phyloP scores from a whole-genome alignment of 2,113 vertebrate species.

The Pyxicephalus adspersus region DNA sequence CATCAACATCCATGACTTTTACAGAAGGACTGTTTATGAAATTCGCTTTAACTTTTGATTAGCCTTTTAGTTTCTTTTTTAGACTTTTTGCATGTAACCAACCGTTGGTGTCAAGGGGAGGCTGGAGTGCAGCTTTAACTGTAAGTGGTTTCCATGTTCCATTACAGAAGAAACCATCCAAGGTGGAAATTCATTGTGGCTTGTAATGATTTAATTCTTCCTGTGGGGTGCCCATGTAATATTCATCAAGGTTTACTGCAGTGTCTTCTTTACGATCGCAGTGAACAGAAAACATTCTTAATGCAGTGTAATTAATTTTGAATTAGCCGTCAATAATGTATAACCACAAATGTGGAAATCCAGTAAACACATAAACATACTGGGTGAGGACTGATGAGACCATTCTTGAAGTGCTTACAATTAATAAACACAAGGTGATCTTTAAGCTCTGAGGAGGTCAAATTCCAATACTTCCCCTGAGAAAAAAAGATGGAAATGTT shows the following conservation, averaged over 20 bases:
- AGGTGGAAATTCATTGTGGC: background rate
- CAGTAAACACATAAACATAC: background rate
- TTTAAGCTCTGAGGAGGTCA: no score
- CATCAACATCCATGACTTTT: no score
- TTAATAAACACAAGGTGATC: no score
- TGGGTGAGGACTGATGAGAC: background rate
- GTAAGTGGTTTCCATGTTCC: background rate
- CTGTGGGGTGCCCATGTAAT: background rate
- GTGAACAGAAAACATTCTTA: background rate
- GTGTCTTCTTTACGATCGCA: background rate
- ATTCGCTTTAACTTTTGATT: no score
- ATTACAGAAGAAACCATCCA: background rate
- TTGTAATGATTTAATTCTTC: background rate
- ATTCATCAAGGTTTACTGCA: slow-evolving; percentile 3
- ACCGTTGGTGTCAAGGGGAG: no score
- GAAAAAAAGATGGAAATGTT: no score
- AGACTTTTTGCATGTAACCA: no score
- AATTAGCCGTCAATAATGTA: slow-evolving; percentile 14
- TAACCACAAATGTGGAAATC: slow-evolving; percentile 15
- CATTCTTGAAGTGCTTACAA: no score
- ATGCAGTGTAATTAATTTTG: slow-evolving; percentile 20
- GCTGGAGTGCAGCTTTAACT: background rate
- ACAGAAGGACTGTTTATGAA: no score
- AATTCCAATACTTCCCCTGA: no score
- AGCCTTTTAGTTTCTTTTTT: no score